Evolutionary conservation across 2,888 invertebrate genomes (phyloP).

Genomic region (Crioceris asparagi): DNA sequence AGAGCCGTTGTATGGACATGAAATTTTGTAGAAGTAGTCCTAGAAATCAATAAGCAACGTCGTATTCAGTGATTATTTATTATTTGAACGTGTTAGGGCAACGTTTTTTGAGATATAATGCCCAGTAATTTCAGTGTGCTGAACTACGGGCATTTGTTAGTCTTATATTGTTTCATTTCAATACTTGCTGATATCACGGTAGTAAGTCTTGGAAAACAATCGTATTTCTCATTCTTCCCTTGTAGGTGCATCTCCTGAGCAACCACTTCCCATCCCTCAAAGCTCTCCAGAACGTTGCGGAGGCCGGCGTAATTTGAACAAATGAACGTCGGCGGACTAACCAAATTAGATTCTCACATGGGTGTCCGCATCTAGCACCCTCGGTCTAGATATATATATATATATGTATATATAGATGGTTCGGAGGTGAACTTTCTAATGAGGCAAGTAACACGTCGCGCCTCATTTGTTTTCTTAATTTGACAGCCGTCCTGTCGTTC

Average conservation of each 20-base stretch:
- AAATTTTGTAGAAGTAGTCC: too few species aligned
- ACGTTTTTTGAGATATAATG: too few species aligned
- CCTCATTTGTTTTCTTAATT: constrained; percentile 20
- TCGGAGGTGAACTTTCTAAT: constrained; percentile 17
- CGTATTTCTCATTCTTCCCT: neutral
- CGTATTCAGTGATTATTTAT: too few species aligned
- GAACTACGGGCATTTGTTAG: too few species aligned
- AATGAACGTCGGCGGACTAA: constrained; percentile 44
- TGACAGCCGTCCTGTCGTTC: too few species aligned
- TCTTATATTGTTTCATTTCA: too few species aligned
- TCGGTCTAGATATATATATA: neutral
- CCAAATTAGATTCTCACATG: constrained; percentile 54
- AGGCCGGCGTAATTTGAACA: constrained; percentile 52
- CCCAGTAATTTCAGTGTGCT: too few species aligned
- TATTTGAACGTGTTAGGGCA: too few species aligned
- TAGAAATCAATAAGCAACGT: too few species aligned
- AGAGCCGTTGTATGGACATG: too few species aligned
- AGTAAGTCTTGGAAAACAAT: too few species aligned
- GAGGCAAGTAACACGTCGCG: constrained; percentile 18
- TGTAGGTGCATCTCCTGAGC: neutral
- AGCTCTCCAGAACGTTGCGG: constrained; percentile 28
- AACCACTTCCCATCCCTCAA: constrained; percentile 8
- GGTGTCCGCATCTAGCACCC: constrained; percentile 21
- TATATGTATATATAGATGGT: neutral
- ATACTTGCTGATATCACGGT: too few species aligned